Evolutionary conservation across 53 echinoderm and acorn worm species (phyloP).

Genomic region (Paracentrotus lividus): DNA sequence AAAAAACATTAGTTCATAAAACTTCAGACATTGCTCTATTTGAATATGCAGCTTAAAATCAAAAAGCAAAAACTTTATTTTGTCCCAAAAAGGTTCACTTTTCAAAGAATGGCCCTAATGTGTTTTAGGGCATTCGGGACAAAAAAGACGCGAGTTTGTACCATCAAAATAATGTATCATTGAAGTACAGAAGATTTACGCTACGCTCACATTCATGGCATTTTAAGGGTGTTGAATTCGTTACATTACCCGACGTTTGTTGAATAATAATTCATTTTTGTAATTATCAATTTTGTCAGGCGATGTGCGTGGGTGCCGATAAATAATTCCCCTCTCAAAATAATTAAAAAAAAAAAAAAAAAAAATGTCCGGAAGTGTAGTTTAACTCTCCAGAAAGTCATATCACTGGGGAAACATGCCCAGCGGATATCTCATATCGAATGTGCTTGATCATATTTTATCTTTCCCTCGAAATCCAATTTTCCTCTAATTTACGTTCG

Average conservation of each 20-base stretch:
- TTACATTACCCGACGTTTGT: neutral
- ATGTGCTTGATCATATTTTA: neutral
- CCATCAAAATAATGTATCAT: too few relatives aligned
- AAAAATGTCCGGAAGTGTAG: constrained; percentile 17
- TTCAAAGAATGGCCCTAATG: too few relatives aligned
- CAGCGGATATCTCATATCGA: neutral
- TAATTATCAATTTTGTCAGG: constrained; percentile 40
- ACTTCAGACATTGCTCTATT: too few relatives aligned
- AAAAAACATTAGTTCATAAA: too few relatives aligned
- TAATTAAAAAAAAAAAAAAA: too few relatives aligned
- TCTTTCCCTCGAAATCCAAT: constrained; percentile 16
- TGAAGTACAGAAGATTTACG: too few relatives aligned
- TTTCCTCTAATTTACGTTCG: constrained; percentile 16
- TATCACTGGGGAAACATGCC: neutral
- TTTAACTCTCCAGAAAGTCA: neutral
- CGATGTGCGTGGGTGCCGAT: neutral
- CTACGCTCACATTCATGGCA: neutral
- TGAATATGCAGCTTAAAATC: too few relatives aligned
- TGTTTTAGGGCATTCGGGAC: too few relatives aligned
- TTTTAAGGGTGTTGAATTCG: neutral
- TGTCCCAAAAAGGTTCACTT: too few relatives aligned
- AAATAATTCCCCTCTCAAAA: constrained; percentile 11
- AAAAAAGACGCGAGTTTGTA: too few relatives aligned
- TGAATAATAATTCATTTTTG: constrained; percentile 5
- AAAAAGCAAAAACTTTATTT: too few relatives aligned